Base-by-base conservation (phyloP, 2,113 vertebrate species). In the Bos javanicus region DNA sequence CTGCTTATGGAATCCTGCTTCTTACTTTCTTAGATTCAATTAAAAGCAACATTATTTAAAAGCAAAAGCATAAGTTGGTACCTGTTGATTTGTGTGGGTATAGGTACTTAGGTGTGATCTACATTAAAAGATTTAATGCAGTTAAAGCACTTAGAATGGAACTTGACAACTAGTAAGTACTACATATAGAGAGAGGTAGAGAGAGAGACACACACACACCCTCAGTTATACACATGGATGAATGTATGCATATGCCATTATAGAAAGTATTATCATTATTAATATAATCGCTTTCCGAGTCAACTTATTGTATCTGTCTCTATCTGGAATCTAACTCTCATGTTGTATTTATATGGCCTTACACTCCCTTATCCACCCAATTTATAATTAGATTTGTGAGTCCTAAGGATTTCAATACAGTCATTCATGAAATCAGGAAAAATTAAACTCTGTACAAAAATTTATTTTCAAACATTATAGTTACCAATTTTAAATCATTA, bases 401-500 rank as follows among this genome's bases (percentile, higher is more conserved):
- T 39, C 39, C 50, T 86, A 57, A 97, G 33, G 23, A 76, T 95
- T 96, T 98, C 87, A 78, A 57, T 89, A 62, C 57, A 78, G 25
- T 95, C 83, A 90, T 25, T 74, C 26, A 76, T 16, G 52, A 30
- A 86, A 17, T 90, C 23, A 81, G 28, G 36, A 91, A 86, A 30
- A 92, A 90, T 91, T 94, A 13, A 26, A 52, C 25, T 36, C 52
- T 82, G 28, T 43, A 48, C 6, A n/a, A 87, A 90, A 90, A 85
- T 62, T 76, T 96, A 60, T 87, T 93, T 93, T 84, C 89, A 91
- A 90, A 60, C 21, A 57, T 94, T 83, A 36, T 64, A 59, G 43
- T 95, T 92, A 87, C 50, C 36, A 46, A 43, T 56, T 93, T 97
- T 95, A 62, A 96, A 56, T 95, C 39, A 86, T 85, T 85, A 56